A percentile compares a stretch with the other conserved stretches of the same genome.
These are phyloP conservation scores for Eilema depressum DNA, from an alignment of 2,888 invertebrate species.

Conservation along the genomic window DNA sequence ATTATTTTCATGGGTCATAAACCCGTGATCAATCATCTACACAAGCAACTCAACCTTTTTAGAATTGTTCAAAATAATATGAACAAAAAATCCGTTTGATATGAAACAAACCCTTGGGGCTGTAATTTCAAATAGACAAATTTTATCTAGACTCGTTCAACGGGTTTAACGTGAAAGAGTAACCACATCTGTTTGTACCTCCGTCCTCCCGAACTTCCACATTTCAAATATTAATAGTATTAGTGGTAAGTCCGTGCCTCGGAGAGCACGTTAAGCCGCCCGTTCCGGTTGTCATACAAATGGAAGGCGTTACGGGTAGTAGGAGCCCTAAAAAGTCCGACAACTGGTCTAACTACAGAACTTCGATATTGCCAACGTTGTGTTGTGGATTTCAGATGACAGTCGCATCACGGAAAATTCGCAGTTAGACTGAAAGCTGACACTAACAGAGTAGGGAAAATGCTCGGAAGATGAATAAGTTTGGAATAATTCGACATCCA, in stretches of 20 bases:
- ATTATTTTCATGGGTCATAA: background rate
- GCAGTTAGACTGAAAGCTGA: too few relatives aligned
- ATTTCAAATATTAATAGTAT: background rate
- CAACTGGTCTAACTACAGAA: too few relatives aligned
- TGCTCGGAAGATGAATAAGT: background rate
- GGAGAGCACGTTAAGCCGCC: too few relatives aligned
- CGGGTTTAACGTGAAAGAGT: background rate
- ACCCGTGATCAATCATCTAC: background rate
- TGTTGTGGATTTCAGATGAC: too few relatives aligned
- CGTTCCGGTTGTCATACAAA: too few relatives aligned
- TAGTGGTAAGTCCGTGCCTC: too few relatives aligned
- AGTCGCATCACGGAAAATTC: too few relatives aligned
- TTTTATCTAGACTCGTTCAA: background rate
- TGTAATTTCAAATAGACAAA: background rate
- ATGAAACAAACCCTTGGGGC: background rate
- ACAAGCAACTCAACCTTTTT: slow-evolving; percentile 4
- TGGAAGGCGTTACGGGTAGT: too few relatives aligned
- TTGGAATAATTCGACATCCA: background rate
- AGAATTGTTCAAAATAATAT: slow-evolving; percentile 1
- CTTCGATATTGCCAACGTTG: too few relatives aligned
- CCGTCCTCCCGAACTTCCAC: background rate
- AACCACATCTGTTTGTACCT: background rate
- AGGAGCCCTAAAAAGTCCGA: too few relatives aligned
- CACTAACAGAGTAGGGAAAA: too few relatives aligned
- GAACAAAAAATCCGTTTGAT: background rate